Evolutionary conservation across 2,797 vertebrate species (phyloP), one percentile per base, ranked within the genome.

Genomic region (Euphonia xanthogaster): DNA sequence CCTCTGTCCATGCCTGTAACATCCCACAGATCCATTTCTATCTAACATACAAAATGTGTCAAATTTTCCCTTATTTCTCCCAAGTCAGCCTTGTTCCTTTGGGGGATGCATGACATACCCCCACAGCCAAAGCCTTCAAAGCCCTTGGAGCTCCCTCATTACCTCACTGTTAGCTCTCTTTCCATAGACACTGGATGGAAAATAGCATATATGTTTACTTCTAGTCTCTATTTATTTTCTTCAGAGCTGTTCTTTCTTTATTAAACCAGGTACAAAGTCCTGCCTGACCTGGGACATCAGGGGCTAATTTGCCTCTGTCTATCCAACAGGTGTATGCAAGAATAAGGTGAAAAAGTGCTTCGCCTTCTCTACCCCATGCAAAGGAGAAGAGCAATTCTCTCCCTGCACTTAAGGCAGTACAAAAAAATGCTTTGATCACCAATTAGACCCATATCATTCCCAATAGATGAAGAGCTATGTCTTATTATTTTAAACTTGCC

Each of bases 401-500:
- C 80, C n/a, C 28, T 89, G 57, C 60, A 67, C 77, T 95, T 89
- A 76, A 87, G 88, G 88, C 58, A 1, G 57, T 93, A 91, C 79
- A 93, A 88, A 90, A 90, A 91, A 88, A 55, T 0, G 0, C 88
- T 96, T 90, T 96, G 96, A 86, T 96, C 94, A 94, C 90, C 96
- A 94, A 84, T 95, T 95, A 96, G 79, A 86, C 88, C 86, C 83
- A 66, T 91, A 96, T 92, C 66, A 88, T 75, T 97, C 86, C 88
- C 80, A 94, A 91, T 6, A 94, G 90, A 94, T 72, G 82, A 94
- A 95, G 86, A 96, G 88, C 94, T 84, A 72, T 73, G 76, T 66
- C 95, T 95, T 83, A 90, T 94, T 86, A 92, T 94, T 78, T 88
- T 65, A 82, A 93, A 60, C 53, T 86, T 90, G 90, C 93, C 93